Base-by-base conservation (phyloP, 2,797 vertebrate genomes). In the Coilia nasus region DNA sequence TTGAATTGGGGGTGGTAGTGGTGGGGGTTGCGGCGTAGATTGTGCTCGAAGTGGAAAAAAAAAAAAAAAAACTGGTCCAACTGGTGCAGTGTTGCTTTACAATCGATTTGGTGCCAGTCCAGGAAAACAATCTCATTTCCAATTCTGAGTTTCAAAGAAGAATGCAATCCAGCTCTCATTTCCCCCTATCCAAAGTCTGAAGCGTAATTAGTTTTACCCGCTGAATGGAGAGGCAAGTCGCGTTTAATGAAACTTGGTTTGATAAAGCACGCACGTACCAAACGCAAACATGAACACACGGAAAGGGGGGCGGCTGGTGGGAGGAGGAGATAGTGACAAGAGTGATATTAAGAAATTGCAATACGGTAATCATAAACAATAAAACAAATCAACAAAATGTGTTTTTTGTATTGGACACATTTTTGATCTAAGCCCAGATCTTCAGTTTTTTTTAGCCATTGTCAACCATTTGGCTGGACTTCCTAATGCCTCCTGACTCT, bases 91-190 rank as follows among this genome's bases (percentile, higher is more conserved):
- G 82, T 86, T 86, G 83, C 85, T 62, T 75, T 28, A 81, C 50
- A 84, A 87, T 88, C 86, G 86, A 90, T 84, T 88, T 81, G 82
- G 17, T 78, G 71, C 31, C 6, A 15, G 71, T 41, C 71, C 71
- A 78, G 71, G 35, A 78, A 78, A 71, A 21, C 71, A 80, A 78
- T 31, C 23, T 78, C 50, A 54, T 85, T 87, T 85, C 85, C 57
- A 85, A 11, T 81, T 83, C n/a, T 56, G 11, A 83, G 56, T 83
- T 84, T 28, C 83, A 81, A 83, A 64, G 28, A 62, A 81, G 83
- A 85, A 83, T 12, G 9, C 41, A 67, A 83, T 81, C 44, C 46
- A 31, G 50, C 28, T 64, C 47, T 25, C 11, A 67, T 83, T 86
- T 83, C 54, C 78, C 71, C 11, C 14, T 54, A 78, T 35, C 41